Evolutionary conservation across 2,797 vertebrate species (phyloP), one percentile per base, ranked within the genome.

Genomic region (Chromobotia macracanthus): DNA sequence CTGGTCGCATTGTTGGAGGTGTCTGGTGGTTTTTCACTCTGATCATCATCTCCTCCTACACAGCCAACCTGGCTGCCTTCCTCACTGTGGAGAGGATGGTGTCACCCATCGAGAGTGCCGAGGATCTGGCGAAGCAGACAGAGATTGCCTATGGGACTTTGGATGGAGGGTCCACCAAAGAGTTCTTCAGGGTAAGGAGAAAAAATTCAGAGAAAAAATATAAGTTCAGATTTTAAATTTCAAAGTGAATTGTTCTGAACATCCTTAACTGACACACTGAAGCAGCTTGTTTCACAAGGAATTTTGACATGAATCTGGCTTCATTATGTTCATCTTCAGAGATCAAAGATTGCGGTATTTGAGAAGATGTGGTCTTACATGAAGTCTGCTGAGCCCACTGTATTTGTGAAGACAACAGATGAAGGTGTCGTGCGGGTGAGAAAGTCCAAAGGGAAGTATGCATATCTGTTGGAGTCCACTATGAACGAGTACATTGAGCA

Each of bases 331-430:
- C 18, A 18, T 38, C 46, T n/a, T 19, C 86, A 99, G 97, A 91
- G 97, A 82, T 99, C 97, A 72, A 99, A 98, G 93, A 99, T 99
- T 4, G 97, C 95, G 0, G 97, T 99, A 71, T 99, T 99, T 81
- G 97, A 99, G 93, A 99, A 99, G 93, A 99, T 99, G 97, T 99
- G 97, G 97, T 98, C 97, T 0, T 99, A 99, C 90, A 99, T 99
- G 97, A 95, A 96, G 84, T 95, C 96, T 11, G 95, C 97, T 0
- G 97, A 99, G 73, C 97, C 97, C 2, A 93, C 97, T 0, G 97
- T 99, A 88, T 99, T 99, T 76, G 96, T 98, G 81, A 96, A 97
- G 89, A 99, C 92, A 60, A 99, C 97, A 0, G 94, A 94, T 65
- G 97, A 99, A 80, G 97, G 97, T 0, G 95, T 99, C 89, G 91